phyloP scores from a whole-genome alignment of 2,113 vertebrate species.

The Ornithorhynchus anatinus region DNA sequence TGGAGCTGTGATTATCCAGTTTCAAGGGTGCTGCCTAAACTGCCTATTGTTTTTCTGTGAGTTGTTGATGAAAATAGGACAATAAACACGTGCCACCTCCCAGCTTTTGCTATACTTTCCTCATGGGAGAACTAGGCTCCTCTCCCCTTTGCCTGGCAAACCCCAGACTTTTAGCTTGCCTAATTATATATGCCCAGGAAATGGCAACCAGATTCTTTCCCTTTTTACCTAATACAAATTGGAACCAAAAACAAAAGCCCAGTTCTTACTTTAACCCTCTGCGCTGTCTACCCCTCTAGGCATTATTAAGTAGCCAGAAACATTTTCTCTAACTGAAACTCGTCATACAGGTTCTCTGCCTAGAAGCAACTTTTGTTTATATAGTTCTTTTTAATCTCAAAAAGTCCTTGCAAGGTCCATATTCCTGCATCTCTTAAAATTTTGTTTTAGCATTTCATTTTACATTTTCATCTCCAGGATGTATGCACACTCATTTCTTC shows the following conservation, averaged over 20 bases:
- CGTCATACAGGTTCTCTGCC: constrained; percentile 52
- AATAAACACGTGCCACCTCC: no score
- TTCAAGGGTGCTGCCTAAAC: no score
- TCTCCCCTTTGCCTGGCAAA: no score
- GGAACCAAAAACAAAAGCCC: constrained; percentile 35
- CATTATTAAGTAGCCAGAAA: constrained; percentile 59
- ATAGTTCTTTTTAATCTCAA: neutral
- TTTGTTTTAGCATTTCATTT: neutral
- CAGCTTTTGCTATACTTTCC: no score
- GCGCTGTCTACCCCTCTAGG: constrained; percentile 48
- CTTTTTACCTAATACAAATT: constrained; percentile 33
- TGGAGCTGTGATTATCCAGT: no score
- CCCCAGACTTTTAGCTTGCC: neutral
- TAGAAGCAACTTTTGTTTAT: neutral
- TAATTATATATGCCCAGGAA: neutral
- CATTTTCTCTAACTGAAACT: constrained; percentile 62
- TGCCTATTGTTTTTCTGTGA: no score
- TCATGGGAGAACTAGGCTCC: no score
- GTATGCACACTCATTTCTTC: neutral
- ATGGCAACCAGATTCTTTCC: neutral
- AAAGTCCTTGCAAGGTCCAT: constrained; percentile 1
- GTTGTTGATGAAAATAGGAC: no score
- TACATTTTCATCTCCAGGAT: neutral
- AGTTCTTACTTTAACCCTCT: constrained; percentile 38
- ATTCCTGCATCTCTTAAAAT: constrained; percentile 4